Conservation (phyloP, 2,113 vertebrate genomes). For the Plecturocebus donacophilus region DNA sequence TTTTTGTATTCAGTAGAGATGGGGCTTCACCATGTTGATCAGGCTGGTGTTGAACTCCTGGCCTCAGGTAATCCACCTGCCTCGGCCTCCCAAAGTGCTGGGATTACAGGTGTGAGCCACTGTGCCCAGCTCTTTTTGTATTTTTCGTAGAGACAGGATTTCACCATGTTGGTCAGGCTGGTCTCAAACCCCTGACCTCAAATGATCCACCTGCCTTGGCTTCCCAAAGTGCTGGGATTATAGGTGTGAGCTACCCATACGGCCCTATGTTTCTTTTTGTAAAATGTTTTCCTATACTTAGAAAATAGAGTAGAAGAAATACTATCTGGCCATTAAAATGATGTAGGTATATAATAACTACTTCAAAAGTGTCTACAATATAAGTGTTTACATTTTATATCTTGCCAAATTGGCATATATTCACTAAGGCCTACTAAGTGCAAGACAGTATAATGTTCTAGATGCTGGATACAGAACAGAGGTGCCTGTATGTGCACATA, state of each 20-base stretch:
- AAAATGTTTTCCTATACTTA: background rate
- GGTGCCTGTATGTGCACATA: too few species aligned
- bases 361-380: background rate
- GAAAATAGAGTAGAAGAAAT: background rate
- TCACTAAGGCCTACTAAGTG: background rate
- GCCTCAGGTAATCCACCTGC: background rate
- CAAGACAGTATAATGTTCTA: background rate
- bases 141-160: too few species aligned
- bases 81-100: background rate
- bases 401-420: background rate
- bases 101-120: too few species aligned
- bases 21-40: background rate
- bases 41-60: background rate
- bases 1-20: too few species aligned
- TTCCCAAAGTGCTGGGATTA: background rate
- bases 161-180: background rate
- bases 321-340: background rate
- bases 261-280: background rate
- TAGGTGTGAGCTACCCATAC: background rate
- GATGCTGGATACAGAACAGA: background rate
- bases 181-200: background rate
- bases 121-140: accelerated
- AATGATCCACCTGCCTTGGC: background rate
- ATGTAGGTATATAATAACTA: background rate
- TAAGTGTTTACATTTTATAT: background rate